Evolutionary conservation across 1,140 invertebrate species (phyloP), one percentile per base, ranked within the genome.

Genomic region (Triops cancriformis): DNA sequence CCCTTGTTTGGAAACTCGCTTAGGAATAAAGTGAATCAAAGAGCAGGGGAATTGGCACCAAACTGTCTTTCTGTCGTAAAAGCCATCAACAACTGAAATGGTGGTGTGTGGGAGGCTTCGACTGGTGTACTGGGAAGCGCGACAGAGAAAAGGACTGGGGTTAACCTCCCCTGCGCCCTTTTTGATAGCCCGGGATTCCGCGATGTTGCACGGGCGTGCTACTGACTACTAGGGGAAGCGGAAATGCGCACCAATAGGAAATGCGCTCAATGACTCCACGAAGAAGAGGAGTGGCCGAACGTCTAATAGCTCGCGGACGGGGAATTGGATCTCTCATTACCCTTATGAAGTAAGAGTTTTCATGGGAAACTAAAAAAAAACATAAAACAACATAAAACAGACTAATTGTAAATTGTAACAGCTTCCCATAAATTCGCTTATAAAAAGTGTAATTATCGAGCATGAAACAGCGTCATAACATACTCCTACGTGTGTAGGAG

Each of bases 71-170:
- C 51, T 64, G 18, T 23, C 23, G 51, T 64, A 23, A 64, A 64
- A 64, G 51, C 51, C 51, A 64, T 64, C 51, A 64, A 64, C 51
- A 64, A 64, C 51, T 64, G 51, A 64, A 64, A 64, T 64, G 51
- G 51, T 64, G 51, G 3, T 18, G 51, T n/a, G 14, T 18, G 51
- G 51, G 51, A n/a, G 23, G 18, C 51, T 64, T 64, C 51, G 51
- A n/a, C 51, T 64, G 51, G 51, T 64, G 51, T 64, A 4, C 14
- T n/a, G 51, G 23, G 51, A 23, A 64, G 51, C 23, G 51, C 51
- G 2, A 37, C 2, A 7, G 31, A 37, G 31, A 37, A 37, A 37
- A 37, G 31, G 31, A 37, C 31, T 37, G 31, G 31, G 31, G 31
- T 37, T 37, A 37, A 37, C 51, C 51, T 64, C 51, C 51, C 51